These are phyloP conservation scores for Tenthredo scrophulariae DNA, from an alignment of 2,888 invertebrate species.

Conservation along the genomic window DNA sequence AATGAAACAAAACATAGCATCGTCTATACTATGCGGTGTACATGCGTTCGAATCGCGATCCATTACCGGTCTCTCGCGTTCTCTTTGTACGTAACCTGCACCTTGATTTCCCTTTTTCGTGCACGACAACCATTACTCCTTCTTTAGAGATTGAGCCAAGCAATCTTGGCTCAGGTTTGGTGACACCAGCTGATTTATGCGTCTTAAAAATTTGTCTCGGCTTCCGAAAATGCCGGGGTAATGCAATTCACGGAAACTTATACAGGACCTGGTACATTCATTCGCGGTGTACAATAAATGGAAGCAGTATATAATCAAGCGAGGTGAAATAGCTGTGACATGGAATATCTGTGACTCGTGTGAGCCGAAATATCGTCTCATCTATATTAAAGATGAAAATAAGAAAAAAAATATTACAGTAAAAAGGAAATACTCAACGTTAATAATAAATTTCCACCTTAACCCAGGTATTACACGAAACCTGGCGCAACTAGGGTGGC, in stretches of 20 bases:
- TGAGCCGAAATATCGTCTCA: not conserved
- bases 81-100: conserved; percentile 15
- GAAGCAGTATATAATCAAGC: not conserved
- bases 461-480: conserved; percentile 61
- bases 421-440: not conserved
- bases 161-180: conserved; percentile 46
- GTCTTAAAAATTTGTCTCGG: conserved; percentile 34
- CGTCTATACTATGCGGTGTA: not conserved
- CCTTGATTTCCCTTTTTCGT: conserved; percentile 43
- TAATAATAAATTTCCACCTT: conserved; percentile 67
- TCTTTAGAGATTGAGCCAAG: conserved; percentile 21
- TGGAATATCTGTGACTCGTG: not conserved
- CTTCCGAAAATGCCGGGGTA: not conserved
- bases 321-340: not conserved
- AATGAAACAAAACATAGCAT: conserved; percentile 34
- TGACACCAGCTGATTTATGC: conserved; percentile 47
- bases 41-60: conserved; percentile 37
- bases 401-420: not conserved
- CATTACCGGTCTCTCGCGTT: conserved; percentile 39
- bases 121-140: conserved; percentile 48
- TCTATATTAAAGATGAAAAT: not conserved
- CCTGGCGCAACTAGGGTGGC: conserved; percentile 60
- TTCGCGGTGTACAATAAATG: not conserved
- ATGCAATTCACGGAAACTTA: not conserved
- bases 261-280: not conserved